phyloP scores from a whole-genome alignment of 2,113 vertebrate genomes.

The Ahaetulla prasina region DNA sequence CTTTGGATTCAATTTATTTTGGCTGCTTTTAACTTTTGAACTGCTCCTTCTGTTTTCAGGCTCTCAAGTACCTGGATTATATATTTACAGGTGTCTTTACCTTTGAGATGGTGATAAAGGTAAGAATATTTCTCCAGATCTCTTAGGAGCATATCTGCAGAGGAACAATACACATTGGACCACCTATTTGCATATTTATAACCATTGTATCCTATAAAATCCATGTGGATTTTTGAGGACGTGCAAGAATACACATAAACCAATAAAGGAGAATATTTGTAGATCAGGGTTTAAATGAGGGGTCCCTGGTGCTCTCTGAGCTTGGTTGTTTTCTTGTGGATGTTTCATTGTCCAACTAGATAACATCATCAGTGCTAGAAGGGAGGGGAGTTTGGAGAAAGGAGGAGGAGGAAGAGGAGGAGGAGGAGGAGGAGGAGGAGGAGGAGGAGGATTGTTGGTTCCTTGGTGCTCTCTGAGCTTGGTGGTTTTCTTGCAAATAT shows the following conservation, averaged over 20 bases:
- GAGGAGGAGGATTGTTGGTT: too few relatives aligned
- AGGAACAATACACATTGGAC: background rate
- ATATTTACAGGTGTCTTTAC: slow-evolving; percentile 97
- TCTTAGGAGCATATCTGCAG: background rate
- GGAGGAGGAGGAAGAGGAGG: too few relatives aligned
- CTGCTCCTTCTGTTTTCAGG: slow-evolving; percentile 66
- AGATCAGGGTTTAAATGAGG: background rate
- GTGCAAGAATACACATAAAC: background rate
- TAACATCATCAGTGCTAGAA: too few relatives aligned
- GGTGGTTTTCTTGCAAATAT: too few relatives aligned
- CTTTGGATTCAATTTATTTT: background rate
- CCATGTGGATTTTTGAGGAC: background rate
- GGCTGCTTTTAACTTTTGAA: background rate
- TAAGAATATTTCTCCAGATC: slow-evolving; percentile 54
- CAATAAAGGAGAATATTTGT: background rate
- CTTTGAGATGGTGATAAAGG: slow-evolving; percentile 99
- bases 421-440: too few relatives aligned
- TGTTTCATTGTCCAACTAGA: too few relatives aligned
- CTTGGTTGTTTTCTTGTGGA: too few relatives aligned
- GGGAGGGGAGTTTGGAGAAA: too few relatives aligned
- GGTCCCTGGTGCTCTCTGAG: too few relatives aligned
- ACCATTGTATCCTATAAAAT: background rate
- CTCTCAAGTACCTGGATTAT: slow-evolving; percentile 95
- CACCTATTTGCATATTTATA: background rate
- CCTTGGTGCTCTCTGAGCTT: too few relatives aligned